phyloP scores from a whole-genome alignment of 1,140 invertebrate genomes.

The Hycleus phaleratus region DNA sequence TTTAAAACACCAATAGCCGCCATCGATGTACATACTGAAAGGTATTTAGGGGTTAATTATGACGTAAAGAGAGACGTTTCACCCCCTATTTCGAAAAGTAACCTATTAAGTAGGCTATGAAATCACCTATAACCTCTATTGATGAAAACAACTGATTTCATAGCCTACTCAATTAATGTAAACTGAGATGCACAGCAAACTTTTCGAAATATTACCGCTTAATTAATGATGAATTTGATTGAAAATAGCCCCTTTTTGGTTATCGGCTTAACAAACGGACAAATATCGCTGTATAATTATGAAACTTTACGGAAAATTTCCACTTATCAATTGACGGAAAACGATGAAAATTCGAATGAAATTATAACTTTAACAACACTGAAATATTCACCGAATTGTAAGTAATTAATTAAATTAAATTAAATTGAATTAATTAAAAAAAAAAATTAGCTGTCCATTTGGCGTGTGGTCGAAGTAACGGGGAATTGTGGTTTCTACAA shows the following conservation, averaged over 20 bases:
- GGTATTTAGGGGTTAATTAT: slow-evolving; percentile 23
- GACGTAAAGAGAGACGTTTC: no score
- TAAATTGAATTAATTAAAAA: neutral
- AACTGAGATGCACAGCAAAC: no score
- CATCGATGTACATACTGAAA: slow-evolving; percentile 29
- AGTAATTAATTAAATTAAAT: neutral
- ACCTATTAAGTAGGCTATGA: no score
- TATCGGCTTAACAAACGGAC: slow-evolving; percentile 34
- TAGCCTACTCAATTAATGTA: no score
- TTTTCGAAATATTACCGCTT: no score
- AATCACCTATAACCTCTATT: no score
- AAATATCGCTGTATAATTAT: slow-evolving; percentile 42
- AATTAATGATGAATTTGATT: no score
- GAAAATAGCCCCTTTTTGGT: no score
- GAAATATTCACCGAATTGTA: slow-evolving; percentile 45
- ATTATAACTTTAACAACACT: slow-evolving; percentile 39
- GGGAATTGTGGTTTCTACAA: slow-evolving; percentile 48
- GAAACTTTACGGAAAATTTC: slow-evolving; percentile 37
- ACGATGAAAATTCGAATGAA: neutral
- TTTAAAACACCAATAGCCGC: slow-evolving; percentile 1
- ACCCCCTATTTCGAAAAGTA: no score
- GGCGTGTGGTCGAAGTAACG: slow-evolving; percentile 48
- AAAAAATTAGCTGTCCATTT: slow-evolving; percentile 43
- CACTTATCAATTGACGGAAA: slow-evolving; percentile 33
- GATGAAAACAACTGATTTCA: no score